phyloP scores from a whole-genome alignment of 2,888 invertebrate genomes.

The Dryocosmus kuriphilus region DNA sequence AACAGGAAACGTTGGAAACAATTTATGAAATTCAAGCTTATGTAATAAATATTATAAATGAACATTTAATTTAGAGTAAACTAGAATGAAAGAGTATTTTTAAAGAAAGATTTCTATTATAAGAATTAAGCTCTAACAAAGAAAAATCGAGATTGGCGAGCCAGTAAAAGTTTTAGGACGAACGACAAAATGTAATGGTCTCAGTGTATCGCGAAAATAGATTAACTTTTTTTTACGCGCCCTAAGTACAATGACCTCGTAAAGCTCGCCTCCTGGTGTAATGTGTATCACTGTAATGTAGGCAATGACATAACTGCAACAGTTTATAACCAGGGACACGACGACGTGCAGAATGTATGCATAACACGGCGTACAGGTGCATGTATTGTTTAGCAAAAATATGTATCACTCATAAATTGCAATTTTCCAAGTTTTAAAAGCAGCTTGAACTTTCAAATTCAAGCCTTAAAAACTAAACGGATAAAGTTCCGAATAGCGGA shows the following conservation, averaged over 20 bases:
- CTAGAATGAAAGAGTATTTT: not conserved
- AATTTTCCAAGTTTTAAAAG: not conserved
- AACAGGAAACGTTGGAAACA: not conserved
- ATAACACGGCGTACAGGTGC: constrained; percentile 12
- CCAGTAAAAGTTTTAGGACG: constrained; percentile 21
- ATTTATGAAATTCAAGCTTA: too few relatives aligned
- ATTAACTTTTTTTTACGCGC: constrained; percentile 34
- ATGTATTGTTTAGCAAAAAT: constrained; percentile 16
- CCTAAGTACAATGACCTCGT: constrained; percentile 33
- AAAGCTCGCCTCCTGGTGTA: constrained; percentile 26
- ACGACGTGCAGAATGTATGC: constrained; percentile 24
- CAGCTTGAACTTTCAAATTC: too few relatives aligned
- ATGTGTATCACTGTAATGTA: constrained; percentile 17
- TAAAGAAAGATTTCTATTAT: not conserved
- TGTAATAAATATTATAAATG: not conserved
- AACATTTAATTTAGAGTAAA: not conserved
- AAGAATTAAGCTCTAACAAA: not conserved
- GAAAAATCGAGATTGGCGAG: constrained; percentile 9
- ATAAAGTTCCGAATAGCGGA: too few relatives aligned
- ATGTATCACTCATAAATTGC: not conserved
- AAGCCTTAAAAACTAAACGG: too few relatives aligned
- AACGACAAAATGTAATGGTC: constrained; percentile 29
- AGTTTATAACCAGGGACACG: constrained; percentile 31
- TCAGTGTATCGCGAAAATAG: constrained; percentile 29
- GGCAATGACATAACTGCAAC: constrained; percentile 23